Base-by-base conservation (phyloP, 2,888 invertebrate species). In the Sinodicranocentrus sp. region DNA sequence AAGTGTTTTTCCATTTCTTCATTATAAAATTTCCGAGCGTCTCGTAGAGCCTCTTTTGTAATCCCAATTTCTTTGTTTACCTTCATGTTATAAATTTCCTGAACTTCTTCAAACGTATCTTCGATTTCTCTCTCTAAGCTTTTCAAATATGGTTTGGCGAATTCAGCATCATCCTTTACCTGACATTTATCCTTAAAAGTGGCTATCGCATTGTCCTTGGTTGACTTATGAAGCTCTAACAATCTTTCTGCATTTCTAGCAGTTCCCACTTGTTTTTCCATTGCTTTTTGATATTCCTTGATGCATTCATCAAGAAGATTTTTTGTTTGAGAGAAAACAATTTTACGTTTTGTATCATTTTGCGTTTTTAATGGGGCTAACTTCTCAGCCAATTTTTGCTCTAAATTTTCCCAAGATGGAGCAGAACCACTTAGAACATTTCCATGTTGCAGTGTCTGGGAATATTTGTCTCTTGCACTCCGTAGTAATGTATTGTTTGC, bases 1-100 rank as follows among this genome's bases (percentile, higher is more conserved):
- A 67, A 78, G 21, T 84, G 78, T 15, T 78, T 84, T 5, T 26
- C 39, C 73, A 84, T 84, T 44, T 82, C 82, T 48, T 85, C 85
- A 26, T 67, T 59, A 25, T 82, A 85, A 21, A 57, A 68, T n/a
- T 57, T 67, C 23, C 63, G 43, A 2, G 82, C 82, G 1, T 78
- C 78, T 2, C 25, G 19, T 13, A 82, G 23, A 25, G 73, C 78
- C n/a, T 25, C 61, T 13, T 65, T 43, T 0, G 75, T 85, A 3
- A 21, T 52, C 0, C 17, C n/a, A 5, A 8, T 26, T 25, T 75
- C 39, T 2, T 78, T 72, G 15, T 25, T 54, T 10, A 61, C 1
- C 39, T 78, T 82, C 33, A 85, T 5, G 6, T 39, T 54, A 13
- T 59, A 85, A 5, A 78, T 26, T 8, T 75, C 78, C 6, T 39